Percentiles rank a stretch among this genome's conserved stretches.
Conservation (phyloP, 2,113 vertebrate genomes). For the Anarrhichthys ocellatus region DNA sequence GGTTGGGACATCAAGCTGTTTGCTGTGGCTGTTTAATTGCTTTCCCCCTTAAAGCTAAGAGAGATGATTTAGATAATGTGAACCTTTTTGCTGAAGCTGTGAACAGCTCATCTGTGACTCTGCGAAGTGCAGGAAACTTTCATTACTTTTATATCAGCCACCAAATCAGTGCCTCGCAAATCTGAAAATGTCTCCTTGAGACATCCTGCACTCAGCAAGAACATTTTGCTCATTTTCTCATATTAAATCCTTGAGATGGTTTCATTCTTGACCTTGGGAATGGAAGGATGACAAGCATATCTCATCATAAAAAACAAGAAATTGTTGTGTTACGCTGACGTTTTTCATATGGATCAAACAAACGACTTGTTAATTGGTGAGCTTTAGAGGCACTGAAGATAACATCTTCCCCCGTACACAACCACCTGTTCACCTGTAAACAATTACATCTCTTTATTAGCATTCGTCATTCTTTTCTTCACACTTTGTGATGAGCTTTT, state of each 20-base stretch:
- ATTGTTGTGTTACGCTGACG: not conserved
- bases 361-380: not conserved
- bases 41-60: not conserved
- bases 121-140: not conserved
- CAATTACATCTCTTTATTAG: not conserved
- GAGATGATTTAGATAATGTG: slow-evolving; percentile 2
- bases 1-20: slow-evolving; percentile 22
- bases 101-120: slow-evolving; percentile 2
- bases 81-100: slow-evolving; percentile 13
- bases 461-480: not conserved
- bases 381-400: not conserved
- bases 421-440: not conserved
- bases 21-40: slow-evolving; percentile 26
- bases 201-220: not conserved
- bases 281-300: not conserved
- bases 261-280: slow-evolving; percentile 10
- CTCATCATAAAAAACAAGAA: not conserved
- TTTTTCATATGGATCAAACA: not conserved
- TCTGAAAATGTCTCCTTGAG: slow-evolving; percentile 16
- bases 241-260: not conserved
- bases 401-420: not conserved
- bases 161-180: slow-evolving; percentile 4
- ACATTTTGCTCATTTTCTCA: not conserved
- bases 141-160: slow-evolving; percentile 4
- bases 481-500: not conserved